These are phyloP conservation scores for Spisula solida DNA, from an alignment of 2,888 invertebrate species.

Conservation along the genomic window DNA sequence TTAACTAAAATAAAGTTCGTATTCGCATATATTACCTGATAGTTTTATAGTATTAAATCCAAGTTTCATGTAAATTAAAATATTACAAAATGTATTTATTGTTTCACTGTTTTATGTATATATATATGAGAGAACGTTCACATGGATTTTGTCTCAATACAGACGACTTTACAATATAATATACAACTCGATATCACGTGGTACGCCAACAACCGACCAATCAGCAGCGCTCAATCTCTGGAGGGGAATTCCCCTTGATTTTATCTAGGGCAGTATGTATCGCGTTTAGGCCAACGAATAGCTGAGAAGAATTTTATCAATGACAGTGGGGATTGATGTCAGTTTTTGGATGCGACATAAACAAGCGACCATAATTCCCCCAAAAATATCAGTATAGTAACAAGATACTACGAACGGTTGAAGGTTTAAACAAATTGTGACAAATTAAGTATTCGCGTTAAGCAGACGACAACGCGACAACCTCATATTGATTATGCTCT, in stretches of 20 bases:
- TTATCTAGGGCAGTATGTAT: constrained; percentile 37
- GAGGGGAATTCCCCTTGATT: constrained; percentile 59
- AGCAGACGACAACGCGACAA: constrained; percentile 18
- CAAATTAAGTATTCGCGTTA: neutral
- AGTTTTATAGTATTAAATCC: neutral
- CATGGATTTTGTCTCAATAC: neutral
- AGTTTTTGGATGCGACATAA: neutral
- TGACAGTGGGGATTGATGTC: neutral
- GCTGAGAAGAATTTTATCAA: constrained; percentile 32
- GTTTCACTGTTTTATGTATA: constrained; percentile 1
- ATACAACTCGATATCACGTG: constrained; percentile 57
- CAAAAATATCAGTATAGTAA: neutral
- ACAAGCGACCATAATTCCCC: neutral
- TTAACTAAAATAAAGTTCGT: neutral
- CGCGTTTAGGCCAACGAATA: constrained; percentile 30
- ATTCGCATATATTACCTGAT: neutral
- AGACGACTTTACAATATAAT: constrained; percentile 23
- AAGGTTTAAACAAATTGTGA: neutral
- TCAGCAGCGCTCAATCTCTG: constrained; percentile 36
- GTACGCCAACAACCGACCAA: constrained; percentile 40
- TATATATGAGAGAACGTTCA: neutral
- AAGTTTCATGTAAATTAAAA: neutral
- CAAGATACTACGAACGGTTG: neutral
- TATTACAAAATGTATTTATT: neutral
- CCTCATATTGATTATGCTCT: neutral